Conservation (phyloP, 2,113 vertebrate species). For the Onychostruthus taczanowskii region DNA sequence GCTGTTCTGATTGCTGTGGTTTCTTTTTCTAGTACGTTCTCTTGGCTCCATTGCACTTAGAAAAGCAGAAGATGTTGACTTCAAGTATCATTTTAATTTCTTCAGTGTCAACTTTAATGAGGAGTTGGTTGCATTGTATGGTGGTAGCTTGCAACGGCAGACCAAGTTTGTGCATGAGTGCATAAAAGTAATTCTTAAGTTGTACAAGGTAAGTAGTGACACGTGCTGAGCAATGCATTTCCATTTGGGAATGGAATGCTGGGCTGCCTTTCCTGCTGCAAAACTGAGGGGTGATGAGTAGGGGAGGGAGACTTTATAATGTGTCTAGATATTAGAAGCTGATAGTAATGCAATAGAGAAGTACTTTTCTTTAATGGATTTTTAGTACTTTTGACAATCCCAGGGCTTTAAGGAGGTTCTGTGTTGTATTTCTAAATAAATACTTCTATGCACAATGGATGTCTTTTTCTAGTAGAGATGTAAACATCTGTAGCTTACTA, state of each 20-base stretch:
- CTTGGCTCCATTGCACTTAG: slow-evolving; percentile 92
- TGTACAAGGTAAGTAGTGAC: slow-evolving; percentile 86
- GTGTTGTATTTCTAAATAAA: neutral
- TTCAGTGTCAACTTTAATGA: slow-evolving; percentile 97
- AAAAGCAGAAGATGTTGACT: slow-evolving; percentile 90
- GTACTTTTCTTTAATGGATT: neutral
- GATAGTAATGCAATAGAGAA: neutral
- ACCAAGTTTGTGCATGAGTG: slow-evolving; percentile 93
- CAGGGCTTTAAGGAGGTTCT: neutral
- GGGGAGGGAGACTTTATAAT: neutral
- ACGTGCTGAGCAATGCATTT: neutral
- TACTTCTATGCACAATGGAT: neutral
- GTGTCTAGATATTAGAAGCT: neutral
- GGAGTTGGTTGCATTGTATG: slow-evolving; percentile 94
- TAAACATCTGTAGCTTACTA: neutral
- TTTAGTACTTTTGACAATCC: neutral
- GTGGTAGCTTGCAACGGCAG: slow-evolving; percentile 89
- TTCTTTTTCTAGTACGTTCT: slow-evolving; percentile 83
- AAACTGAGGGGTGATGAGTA: neutral
- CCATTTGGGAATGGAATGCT: neutral
- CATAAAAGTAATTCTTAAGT: slow-evolving; percentile 90
- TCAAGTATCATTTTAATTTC: slow-evolving; percentile 90
- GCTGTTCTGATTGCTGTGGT: neutral
- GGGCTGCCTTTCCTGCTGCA: neutral
- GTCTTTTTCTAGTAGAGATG: neutral